phyloP scores from a whole-genome alignment of 2,888 invertebrate species.

The Oscheius sp. region DNA sequence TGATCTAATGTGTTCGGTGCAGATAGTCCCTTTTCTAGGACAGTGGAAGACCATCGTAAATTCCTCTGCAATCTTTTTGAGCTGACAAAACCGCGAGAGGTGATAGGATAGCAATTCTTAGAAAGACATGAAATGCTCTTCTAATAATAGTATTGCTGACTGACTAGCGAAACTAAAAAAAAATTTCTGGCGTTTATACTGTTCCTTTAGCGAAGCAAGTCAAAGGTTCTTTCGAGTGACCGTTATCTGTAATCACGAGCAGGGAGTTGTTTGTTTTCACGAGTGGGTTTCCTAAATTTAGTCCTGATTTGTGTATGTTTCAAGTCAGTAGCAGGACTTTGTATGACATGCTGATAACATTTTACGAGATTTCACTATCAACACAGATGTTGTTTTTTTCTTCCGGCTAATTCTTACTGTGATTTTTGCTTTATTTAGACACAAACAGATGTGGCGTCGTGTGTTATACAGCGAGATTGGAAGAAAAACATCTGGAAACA shows the following conservation, averaged over 20 bases:
- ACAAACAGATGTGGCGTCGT: too few species aligned
- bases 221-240: constrained; percentile 1
- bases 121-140: too few species aligned
- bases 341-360: not conserved
- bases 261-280: constrained; percentile 10
- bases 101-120: too few species aligned
- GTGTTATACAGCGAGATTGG: too few species aligned
- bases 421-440: too few species aligned
- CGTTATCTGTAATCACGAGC: constrained; percentile 19
- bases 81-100: too few species aligned
- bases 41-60: constrained; percentile 9
- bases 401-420: too few species aligned
- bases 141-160: too few species aligned
- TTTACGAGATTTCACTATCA: constrained; percentile 20
- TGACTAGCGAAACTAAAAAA: too few species aligned
- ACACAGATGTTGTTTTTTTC: not conserved
- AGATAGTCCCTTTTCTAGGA: constrained; percentile 7
- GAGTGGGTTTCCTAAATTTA: not conserved
- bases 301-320: not conserved
- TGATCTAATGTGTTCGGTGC: not conserved
- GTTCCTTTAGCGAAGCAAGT: too few species aligned
- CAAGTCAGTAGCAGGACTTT: constrained; percentile 8
- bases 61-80: constrained; percentile 6
- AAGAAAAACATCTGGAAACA: too few species aligned
- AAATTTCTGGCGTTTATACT: too few species aligned